These are phyloP conservation scores for Alsophila aescularia DNA, from an alignment of 2,888 invertebrate genomes.

Conservation along the genomic window DNA sequence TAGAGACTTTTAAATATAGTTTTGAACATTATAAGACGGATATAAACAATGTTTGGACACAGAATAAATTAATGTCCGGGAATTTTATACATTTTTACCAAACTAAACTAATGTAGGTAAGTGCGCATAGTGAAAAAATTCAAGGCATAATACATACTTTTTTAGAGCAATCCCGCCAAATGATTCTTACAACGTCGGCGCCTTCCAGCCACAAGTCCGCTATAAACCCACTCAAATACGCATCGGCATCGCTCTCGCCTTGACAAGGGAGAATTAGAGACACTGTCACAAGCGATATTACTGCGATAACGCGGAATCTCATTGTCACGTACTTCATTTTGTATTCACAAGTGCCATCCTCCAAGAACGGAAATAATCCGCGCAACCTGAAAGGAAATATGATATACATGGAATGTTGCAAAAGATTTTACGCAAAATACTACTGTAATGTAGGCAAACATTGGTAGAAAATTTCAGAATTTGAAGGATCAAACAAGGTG, in stretches of 20 bases:
- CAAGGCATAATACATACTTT: constrained; percentile 57
- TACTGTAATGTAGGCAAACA: not conserved
- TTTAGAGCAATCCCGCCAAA: constrained; percentile 81
- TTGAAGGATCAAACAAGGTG: no score
- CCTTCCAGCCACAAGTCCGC: constrained; percentile 81
- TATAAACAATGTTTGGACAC: no score
- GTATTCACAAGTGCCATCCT: constrained; percentile 55
- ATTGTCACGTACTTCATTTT: constrained; percentile 60
- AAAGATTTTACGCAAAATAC: not conserved
- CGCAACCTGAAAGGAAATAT: constrained; percentile 36
- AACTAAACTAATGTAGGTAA: no score
- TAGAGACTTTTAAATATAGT: no score
- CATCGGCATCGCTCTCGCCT: constrained; percentile 61
- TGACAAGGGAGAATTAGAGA: constrained; percentile 51
- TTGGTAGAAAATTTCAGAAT: no score
- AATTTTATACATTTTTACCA: no score
- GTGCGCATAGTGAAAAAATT: no score
- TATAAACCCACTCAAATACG: constrained; percentile 68
- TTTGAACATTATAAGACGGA: no score
- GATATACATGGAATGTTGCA: not conserved
- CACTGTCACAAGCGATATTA: constrained; percentile 49
- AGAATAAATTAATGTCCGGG: no score
- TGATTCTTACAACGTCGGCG: constrained; percentile 69
- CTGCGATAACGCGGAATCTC: constrained; percentile 43
- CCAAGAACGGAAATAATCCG: constrained; percentile 28